These are phyloP conservation scores for Pachliopta kotzebuea DNA, from an alignment of 2,888 invertebrate genomes.

Conservation along the genomic window DNA sequence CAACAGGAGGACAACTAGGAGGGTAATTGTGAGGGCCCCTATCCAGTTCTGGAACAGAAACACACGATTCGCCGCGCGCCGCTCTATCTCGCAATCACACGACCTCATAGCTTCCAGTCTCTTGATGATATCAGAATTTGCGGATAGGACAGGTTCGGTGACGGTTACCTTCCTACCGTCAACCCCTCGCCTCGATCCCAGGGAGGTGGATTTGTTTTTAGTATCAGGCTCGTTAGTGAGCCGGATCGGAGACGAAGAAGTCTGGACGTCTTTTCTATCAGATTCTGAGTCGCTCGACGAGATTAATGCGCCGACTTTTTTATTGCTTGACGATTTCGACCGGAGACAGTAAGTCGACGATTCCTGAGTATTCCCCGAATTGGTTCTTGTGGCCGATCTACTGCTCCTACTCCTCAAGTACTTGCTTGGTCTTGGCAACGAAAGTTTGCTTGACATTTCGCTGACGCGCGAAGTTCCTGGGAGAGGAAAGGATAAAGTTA, in stretches of 20 bases:
- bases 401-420: conserved; percentile 34
- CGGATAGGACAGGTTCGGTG: conserved; percentile 5
- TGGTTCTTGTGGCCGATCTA: conserved; percentile 33
- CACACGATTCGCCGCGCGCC: neutral
- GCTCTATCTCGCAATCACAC: conserved; percentile 32
- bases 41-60: conserved; percentile 37
- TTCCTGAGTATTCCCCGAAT: neutral
- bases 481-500: conserved; percentile 34
- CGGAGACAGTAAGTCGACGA: neutral
- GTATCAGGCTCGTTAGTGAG: neutral
- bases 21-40: conserved; percentile 41
- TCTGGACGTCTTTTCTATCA: neutral
- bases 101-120: conserved; percentile 5
- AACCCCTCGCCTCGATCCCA: neutral
- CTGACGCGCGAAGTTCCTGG: conserved; percentile 43
- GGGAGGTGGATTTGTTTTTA: conserved; percentile 4
- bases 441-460: conserved; percentile 17
- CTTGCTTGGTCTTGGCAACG: conserved; percentile 4
- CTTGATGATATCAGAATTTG: neutral
- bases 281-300: neutral
- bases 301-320: conserved; percentile 11
- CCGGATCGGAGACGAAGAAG: conserved; percentile 1
- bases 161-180: conserved; percentile 15
- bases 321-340: conserved; percentile 23
- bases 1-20: conserved; percentile 41